Evolutionary conservation across 2,113 vertebrate genomes (phyloP).

Genomic region (Rhinoptilus africanus): DNA sequence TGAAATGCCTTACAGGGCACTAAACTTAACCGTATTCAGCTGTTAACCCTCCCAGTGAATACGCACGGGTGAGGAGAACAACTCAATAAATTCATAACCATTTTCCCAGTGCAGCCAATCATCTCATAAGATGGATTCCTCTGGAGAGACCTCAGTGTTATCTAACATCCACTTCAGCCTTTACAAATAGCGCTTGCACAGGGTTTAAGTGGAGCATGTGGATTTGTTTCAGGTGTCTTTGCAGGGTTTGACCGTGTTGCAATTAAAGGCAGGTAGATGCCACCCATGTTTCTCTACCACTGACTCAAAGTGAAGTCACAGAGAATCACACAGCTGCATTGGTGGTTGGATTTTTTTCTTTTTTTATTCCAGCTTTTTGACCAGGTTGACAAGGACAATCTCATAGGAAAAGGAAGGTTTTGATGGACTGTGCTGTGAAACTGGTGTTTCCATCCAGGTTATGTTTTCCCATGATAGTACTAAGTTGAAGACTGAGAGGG

Average conservation of each 20-base stretch:
- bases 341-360: not conserved
- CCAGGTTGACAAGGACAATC: not conserved
- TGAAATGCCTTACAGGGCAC: not conserved
- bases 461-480: not conserved
- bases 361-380: not conserved
- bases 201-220: not conserved
- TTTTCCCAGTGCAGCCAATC: not conserved
- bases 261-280: not conserved
- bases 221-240: not conserved
- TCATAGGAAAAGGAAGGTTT: not conserved
- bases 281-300: not conserved
- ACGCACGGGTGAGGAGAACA: not conserved
- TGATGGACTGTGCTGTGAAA: not conserved
- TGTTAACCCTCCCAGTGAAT: not conserved
- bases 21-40: not conserved
- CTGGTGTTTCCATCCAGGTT: not conserved
- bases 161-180: not conserved
- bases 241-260: not conserved
- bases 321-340: not conserved
- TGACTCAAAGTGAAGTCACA: not conserved
- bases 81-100: fast-evolving
- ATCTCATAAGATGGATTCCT: fast-evolving
- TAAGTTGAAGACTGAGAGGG: not conserved
- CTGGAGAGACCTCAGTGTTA: not conserved
- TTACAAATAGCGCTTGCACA: not conserved